Evolutionary conservation across 2,888 invertebrate genomes (phyloP).

Genomic region (Megaustenia siamemsis): DNA sequence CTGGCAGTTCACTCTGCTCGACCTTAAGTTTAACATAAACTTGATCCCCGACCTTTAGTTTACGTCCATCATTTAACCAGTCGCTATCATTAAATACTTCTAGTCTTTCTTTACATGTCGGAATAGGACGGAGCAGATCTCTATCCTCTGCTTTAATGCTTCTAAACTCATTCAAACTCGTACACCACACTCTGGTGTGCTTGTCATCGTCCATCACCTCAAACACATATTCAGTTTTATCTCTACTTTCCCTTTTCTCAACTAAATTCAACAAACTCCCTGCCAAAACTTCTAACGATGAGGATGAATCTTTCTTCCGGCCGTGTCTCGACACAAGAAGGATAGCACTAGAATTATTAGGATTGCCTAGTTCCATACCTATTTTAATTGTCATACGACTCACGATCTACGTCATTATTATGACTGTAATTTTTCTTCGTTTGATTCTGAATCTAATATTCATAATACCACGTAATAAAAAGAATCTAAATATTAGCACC

Average conservation of each 20-base stretch:
- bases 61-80: slow-evolving; percentile 70
- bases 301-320: slow-evolving; percentile 64
- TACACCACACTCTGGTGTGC: slow-evolving; percentile 58
- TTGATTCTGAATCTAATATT: neutral
- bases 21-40: slow-evolving; percentile 71
- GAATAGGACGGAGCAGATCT: slow-evolving; percentile 67
- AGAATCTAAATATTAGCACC: neutral
- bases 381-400: too few species aligned
- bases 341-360: slow-evolving; percentile 63
- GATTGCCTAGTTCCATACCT: neutral
- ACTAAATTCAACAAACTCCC: slow-evolving; percentile 65
- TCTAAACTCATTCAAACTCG: slow-evolving; percentile 56
- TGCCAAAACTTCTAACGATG: slow-evolving; percentile 65
- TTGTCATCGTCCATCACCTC: slow-evolving; percentile 47
- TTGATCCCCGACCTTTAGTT: slow-evolving; percentile 63
- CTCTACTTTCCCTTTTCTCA: slow-evolving; percentile 46
- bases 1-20: slow-evolving; percentile 64
- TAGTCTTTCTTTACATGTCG: slow-evolving; percentile 70
- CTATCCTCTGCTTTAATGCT: slow-evolving; percentile 59
- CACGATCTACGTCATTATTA: neutral
- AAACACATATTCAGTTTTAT: slow-evolving; percentile 44
- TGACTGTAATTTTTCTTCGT: neutral
- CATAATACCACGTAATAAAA: neutral
- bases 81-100: slow-evolving; percentile 66
- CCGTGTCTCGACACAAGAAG: slow-evolving; percentile 65